A percentile compares a stretch with the other conserved stretches of the same genome.
These are phyloP conservation scores for Myiothlypis coronata DNA, from an alignment of 2,797 vertebrate species.

Conservation along the genomic window DNA sequence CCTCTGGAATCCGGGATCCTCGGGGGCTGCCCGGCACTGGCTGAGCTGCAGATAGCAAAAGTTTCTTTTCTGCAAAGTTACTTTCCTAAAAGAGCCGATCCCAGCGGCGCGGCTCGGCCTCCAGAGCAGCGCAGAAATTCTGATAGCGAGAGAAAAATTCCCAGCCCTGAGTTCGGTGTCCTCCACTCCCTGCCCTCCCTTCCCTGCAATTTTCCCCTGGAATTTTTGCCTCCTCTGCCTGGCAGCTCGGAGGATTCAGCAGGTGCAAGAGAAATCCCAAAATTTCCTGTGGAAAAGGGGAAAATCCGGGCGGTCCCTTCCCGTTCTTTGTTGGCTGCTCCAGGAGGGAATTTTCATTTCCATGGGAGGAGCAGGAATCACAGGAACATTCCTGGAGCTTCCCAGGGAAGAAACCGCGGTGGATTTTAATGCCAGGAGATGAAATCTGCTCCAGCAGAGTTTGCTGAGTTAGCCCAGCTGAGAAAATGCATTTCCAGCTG, in stretches of 20 bases:
- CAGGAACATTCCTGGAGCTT: not conserved
- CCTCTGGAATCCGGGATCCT: not conserved
- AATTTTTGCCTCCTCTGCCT: not conserved
- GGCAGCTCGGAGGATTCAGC: not conserved
- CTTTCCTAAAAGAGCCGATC: not conserved
- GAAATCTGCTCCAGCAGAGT: not conserved
- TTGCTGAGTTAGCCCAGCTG: not conserved
- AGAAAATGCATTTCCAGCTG: not conserved
- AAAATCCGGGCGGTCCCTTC: rapidly evolving
- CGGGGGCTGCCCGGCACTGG: not conserved
- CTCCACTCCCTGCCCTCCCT: not conserved
- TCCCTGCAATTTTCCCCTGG: not conserved
- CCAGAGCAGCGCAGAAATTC: not conserved
- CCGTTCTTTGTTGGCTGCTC: rapidly evolving
- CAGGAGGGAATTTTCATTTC: not conserved
- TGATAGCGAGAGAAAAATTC: not conserved
- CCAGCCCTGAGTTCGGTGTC: rapidly evolving
- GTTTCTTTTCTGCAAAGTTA: not conserved
- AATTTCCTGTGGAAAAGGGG: rapidly evolving
- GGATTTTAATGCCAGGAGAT: not conserved
- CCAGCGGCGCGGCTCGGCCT: not conserved
- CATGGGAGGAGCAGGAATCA: rapidly evolving
- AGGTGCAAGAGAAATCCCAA: not conserved
- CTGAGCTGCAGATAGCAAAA: not conserved
- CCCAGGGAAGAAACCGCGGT: not conserved